phyloP scores from a whole-genome alignment of 1,140 invertebrate genomes.

The Aphidius gifuensis region DNA sequence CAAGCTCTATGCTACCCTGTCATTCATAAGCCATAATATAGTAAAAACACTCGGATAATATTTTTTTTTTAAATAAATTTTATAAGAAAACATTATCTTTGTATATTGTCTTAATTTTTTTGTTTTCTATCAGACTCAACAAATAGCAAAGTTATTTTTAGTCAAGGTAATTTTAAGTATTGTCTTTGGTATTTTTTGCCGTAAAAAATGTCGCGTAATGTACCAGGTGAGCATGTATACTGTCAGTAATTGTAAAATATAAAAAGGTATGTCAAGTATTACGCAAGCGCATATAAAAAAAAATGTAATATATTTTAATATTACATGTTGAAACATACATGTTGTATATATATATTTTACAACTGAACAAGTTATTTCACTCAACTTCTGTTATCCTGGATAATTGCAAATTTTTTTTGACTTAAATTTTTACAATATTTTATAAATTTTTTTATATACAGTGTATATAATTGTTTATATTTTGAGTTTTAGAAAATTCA shows the following conservation, averaged over 20 bases:
- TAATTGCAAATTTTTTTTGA: constrained; percentile 40
- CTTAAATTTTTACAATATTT: constrained; percentile 33
- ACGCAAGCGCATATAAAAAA: constrained; percentile 7
- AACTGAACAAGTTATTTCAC: constrained; percentile 18
- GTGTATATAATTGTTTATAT: neutral
- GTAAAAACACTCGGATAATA: too few species aligned
- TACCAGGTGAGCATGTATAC: constrained; percentile 48
- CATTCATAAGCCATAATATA: too few species aligned
- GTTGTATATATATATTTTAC: constrained; percentile 33
- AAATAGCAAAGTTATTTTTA: too few species aligned
- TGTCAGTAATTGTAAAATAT: constrained; percentile 9
- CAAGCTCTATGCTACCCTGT: too few species aligned
- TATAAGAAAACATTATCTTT: neutral
- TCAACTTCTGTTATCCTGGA: constrained; percentile 45
- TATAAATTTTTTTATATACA: neutral
- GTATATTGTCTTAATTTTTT: too few species aligned
- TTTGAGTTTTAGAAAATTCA: constrained; percentile 14
- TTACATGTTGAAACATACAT: constrained; percentile 47
- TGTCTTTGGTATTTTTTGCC: constrained; percentile 44
- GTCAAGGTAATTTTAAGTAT: neutral
- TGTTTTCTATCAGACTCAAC: too few species aligned
- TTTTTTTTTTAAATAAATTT: neutral
- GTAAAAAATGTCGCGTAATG: constrained; percentile 49
- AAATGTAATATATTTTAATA: neutral
- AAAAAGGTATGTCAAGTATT: neutral